A percentile compares a stretch with the other conserved stretches of the same genome.
These are phyloP conservation scores for Drosophila willistoni DNA, from an alignment of 1,140 invertebrate species.

Conservation along the genomic window DNA sequence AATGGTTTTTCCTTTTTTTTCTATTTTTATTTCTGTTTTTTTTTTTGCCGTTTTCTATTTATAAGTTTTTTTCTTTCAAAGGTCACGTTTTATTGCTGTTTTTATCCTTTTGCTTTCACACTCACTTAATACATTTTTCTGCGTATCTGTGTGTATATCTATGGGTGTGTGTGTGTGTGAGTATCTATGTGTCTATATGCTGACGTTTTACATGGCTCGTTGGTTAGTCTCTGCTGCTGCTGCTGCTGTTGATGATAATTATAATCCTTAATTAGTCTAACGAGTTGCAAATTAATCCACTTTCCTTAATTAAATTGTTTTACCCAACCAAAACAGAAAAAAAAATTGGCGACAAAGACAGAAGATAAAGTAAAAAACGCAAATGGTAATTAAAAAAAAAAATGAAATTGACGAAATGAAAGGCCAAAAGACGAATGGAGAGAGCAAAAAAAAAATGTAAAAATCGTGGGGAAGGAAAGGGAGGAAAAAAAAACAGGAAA, in stretches of 20 bases:
- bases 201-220: slow-evolving; percentile 40
- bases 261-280: slow-evolving; percentile 83
- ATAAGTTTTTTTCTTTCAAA: slow-evolving; percentile 50
- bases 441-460: slow-evolving; percentile 27
- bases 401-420: slow-evolving; percentile 42
- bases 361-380: slow-evolving; percentile 22
- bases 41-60: slow-evolving; percentile 44
- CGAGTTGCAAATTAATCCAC: slow-evolving; percentile 83
- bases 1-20: slow-evolving; percentile 40
- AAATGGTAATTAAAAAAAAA: slow-evolving; percentile 37
- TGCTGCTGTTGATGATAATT: slow-evolving; percentile 62
- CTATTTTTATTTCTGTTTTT: slow-evolving; percentile 13
- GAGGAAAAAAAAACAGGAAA: not conserved
- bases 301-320: slow-evolving; percentile 82
- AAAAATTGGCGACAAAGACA: slow-evolving; percentile 7
- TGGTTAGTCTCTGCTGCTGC: slow-evolving; percentile 33
- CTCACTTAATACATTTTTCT: slow-evolving; percentile 44
- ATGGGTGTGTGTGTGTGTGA: not conserved
- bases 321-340: slow-evolving; percentile 37
- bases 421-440: slow-evolving; percentile 22
- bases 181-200: slow-evolving; percentile 10
- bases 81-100: slow-evolving; percentile 53
- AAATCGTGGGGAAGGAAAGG: slow-evolving; percentile 14
- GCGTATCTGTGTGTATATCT: slow-evolving; percentile 20
- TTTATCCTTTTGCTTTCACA: slow-evolving; percentile 58